Percentiles rank a stretch among this genome's conserved stretches.
These are phyloP conservation scores for Apogon hyalosoma DNA, from an alignment of 2,797 vertebrate genomes.

Conservation along the genomic window DNA sequence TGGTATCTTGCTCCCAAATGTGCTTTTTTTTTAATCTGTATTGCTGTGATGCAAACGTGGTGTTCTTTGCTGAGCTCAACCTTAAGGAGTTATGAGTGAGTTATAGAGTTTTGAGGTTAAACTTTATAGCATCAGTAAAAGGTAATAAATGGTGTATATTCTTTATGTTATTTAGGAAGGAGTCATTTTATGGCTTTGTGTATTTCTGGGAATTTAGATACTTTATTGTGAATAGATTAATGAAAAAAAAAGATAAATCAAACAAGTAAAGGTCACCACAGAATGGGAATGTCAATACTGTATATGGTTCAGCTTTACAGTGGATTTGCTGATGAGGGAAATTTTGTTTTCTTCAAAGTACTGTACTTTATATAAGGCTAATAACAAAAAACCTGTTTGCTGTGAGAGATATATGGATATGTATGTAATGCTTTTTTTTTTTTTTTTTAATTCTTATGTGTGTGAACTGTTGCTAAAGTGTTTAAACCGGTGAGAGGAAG, in stretches of 20 bases:
- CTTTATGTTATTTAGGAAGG: constrained; percentile 11
- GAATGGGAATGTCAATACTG: neutral
- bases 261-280: no score
- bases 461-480: neutral
- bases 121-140: constrained; percentile 28
- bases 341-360: neutral
- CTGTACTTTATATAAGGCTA: no score
- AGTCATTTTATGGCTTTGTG: constrained; percentile 8
- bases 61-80: constrained; percentile 20
- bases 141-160: constrained; percentile 5
- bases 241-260: neutral
- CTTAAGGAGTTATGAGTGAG: constrained; percentile 16
- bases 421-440: no score
- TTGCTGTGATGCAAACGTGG: constrained; percentile 11
- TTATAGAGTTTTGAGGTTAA: constrained; percentile 23
- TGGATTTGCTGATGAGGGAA: constrained; percentile 1
- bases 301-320: neutral
- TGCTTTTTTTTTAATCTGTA: constrained; percentile 45
- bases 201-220: neutral
- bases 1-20: constrained; percentile 25
- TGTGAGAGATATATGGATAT: no score
- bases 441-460: no score
- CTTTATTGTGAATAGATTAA: neutral
- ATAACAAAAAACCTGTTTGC: no score
- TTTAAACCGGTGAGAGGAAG: neutral